Evolutionary conservation across 2,797 vertebrate species (phyloP).

Genomic region (Pantherophis alleghaniensis): DNA sequence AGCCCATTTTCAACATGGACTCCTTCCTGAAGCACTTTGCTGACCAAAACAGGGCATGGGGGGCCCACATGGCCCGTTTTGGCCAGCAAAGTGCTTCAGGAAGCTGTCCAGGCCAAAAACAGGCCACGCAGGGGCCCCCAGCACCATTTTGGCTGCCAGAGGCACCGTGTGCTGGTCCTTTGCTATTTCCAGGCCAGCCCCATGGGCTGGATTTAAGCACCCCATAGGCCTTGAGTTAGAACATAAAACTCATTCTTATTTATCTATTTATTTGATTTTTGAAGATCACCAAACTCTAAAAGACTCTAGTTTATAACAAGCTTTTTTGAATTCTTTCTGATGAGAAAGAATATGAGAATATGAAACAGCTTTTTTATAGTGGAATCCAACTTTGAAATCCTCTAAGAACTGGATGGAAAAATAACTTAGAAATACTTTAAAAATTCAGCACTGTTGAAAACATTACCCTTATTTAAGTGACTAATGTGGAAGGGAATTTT

Average conservation of each 20-base stretch:
- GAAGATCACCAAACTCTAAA: background rate
- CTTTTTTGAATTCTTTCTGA: background rate
- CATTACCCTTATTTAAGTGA: background rate
- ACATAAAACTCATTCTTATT: background rate
- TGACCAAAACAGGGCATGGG: no score
- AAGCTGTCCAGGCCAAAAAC: no score
- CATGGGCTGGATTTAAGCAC: no score
- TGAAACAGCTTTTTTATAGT: background rate
- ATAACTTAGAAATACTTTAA: background rate
- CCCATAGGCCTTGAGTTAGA: background rate
- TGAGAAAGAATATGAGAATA: background rate
- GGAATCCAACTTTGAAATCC: background rate
- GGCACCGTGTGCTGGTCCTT: no score
- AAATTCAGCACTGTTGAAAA: background rate
- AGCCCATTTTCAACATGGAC: no score
- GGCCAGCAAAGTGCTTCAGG: no score
- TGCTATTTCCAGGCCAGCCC: no score
- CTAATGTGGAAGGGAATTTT: background rate
- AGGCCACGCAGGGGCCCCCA: rapidly evolving
- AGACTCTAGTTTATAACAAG: background rate
- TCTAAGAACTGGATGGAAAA: background rate
- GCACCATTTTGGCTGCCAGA: no score
- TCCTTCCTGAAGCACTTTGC: no score
- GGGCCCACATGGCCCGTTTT: no score
- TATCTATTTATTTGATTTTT: background rate